Base-by-base conservation (phyloP, 2,888 invertebrate species). In the Lasioglossum zephyrum region DNA sequence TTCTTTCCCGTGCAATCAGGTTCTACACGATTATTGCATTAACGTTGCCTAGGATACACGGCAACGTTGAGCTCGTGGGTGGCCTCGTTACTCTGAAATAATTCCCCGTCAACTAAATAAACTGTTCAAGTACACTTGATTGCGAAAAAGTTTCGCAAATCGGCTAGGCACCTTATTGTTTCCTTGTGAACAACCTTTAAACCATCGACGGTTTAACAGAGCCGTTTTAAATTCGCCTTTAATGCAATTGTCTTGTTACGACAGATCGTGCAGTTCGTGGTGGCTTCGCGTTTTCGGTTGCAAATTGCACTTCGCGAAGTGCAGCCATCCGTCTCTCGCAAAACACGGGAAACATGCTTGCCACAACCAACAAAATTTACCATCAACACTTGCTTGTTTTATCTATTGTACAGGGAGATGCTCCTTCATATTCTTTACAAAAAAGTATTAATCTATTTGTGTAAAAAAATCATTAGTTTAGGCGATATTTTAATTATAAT, bases 71-170 rank as follows among this genome's bases (percentile, higher is more conserved):
- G 79, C 76, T 82, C 78, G 82, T 66, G 82, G 86, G 86, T 85
- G 89, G 88, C 81, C 87, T 74, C 89, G 81, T 80, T 82, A 78
- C 66, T 82, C 83, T 85, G 82, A 88, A 83, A 87, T 85, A 88
- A 85, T 81, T 76, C 84, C 88, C 81, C 73, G 73, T 0, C 82
- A 88, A 79, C 79, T 49, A 84, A 87, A 82, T 77, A 81, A 87
- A 90, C 87, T 72, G 77, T 63, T 82, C 39, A 60, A 18, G 79
- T 44, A 53, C 73, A 72, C 79, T 31, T 41, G 83, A 84, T 87
- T 87, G 81, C 90, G 76, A 63, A 63, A 69, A 47, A 70, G 76
- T 88, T 90, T 87, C 87, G 87, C 81, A 90, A 90, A 70, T 74
- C 63, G 60, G 57, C 78, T 76, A 76, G 81, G 39, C 77, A 63